These are phyloP conservation scores for Enteromius trimaculatus DNA, from an alignment of 2,797 vertebrate species.

Conservation along the genomic window DNA sequence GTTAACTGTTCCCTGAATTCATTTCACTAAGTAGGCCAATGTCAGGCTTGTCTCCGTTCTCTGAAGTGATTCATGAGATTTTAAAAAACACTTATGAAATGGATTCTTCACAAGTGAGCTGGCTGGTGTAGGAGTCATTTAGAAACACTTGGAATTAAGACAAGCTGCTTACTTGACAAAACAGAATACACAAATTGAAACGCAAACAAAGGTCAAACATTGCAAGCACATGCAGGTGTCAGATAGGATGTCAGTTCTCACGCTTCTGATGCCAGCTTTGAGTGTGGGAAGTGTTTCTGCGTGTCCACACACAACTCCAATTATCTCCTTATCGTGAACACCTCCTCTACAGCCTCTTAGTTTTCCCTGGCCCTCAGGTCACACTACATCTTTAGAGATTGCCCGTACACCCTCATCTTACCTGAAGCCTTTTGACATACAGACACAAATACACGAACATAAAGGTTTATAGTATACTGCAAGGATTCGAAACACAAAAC, in stretches of 20 bases:
- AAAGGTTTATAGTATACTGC: constrained; percentile 43
- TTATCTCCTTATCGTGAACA: constrained; percentile 58
- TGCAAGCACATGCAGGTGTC: constrained; percentile 35
- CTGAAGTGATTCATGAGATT: neutral
- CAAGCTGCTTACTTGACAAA: constrained; percentile 28
- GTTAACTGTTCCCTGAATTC: neutral
- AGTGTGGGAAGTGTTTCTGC: constrained; percentile 58
- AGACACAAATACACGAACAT: constrained; percentile 25
- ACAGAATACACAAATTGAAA: constrained; percentile 31
- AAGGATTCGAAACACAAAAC: constrained; percentile 61
- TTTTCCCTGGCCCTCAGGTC: constrained; percentile 62
- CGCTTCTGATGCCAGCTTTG: constrained; percentile 50
- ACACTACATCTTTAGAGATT: constrained; percentile 56
- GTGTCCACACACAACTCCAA: constrained; percentile 61
- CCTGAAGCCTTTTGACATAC: constrained; percentile 61
- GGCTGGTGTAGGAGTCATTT: neutral
- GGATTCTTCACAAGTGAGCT: neutral
- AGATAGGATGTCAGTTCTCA: constrained; percentile 61
- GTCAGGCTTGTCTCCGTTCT: neutral
- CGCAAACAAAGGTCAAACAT: constrained; percentile 26
- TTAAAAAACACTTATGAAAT: neutral
- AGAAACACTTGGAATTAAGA: constrained; percentile 15
- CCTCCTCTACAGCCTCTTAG: constrained; percentile 52
- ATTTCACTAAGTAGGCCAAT: neutral
- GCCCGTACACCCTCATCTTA: constrained; percentile 56